Base-by-base conservation (phyloP, 2,113 vertebrate species). In the Megaleporinus macrocephalus region DNA sequence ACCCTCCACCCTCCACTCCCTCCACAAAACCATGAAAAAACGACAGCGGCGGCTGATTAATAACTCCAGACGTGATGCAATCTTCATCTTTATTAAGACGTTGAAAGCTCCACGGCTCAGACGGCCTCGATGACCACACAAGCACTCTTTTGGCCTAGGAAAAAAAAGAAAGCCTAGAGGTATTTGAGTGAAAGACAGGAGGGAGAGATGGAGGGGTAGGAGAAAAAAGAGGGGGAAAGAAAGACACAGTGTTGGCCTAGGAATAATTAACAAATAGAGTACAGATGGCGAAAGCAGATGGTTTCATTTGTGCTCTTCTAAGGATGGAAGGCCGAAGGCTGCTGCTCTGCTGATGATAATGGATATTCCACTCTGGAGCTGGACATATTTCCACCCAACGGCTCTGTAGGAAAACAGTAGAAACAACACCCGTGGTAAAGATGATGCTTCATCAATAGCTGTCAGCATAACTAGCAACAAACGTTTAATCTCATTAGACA, bases 221-320 rank as follows among this genome's bases (percentile, higher is more conserved):
- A 29, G 14, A 41, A 30, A 53, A 79, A 73, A 22, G 74, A 14
- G 49, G 63, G 83, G 61, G 71, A 53, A 87, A 76, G 71, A 81
- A 80, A 88, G 75, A 78, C 88, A 78, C 85, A 86, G 87, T 88
- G 88, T 87, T 92, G 90, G 91, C 88, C 63, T 69, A 85, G 89
- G 82, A 89, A 90, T 90, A 89, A 92, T 92, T 88, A 91, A 91
- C 86, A 91, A 93, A 92, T 91, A 82, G 89, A 86, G 85, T 91
- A 84, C 93, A 94, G 93, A 93, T 94, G 94, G 94, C 88, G 80
- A 83, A 92, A 91, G 91, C 94, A 95, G 93, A 95, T 94, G 94
- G 93, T 91, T 93, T 92, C 89, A 92, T 92, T 94, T 92, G 88
- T 90, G 74, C 55, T 71, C 51, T 74, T 77, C 59, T 33, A 33